A percentile compares a stretch with the other conserved stretches of the same genome.
These are phyloP conservation scores for Heliconius charithonia DNA, from an alignment of 2,888 invertebrate genomes.

Conservation along the genomic window DNA sequence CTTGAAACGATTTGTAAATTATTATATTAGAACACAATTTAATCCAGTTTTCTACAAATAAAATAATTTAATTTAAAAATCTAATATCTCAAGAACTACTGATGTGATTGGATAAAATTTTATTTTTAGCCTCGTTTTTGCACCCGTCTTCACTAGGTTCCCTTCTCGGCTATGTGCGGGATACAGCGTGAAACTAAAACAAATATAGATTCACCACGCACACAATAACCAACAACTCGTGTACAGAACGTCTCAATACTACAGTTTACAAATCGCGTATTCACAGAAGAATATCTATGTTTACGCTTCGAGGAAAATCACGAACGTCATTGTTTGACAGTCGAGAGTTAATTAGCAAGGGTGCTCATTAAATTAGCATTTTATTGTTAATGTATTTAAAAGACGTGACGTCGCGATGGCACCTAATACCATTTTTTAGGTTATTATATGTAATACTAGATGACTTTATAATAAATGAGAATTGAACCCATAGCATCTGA, in stretches of 20 bases:
- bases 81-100: too few relatives aligned
- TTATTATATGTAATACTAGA: too few relatives aligned
- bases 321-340: conserved; percentile 20
- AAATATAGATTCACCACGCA: not conserved
- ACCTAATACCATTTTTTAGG: too few relatives aligned
- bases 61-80: not conserved
- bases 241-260: not conserved
- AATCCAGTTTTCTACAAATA: not conserved
- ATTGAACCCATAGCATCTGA: too few relatives aligned
- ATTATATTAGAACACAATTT: not conserved
- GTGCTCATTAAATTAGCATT: conserved; percentile 14
- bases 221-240: not conserved
- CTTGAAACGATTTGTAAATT: not conserved
- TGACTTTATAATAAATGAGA: too few relatives aligned
- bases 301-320: conserved; percentile 25
- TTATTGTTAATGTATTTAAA: not conserved
- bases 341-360: not conserved
- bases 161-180: not conserved
- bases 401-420: not conserved
- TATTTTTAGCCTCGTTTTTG: too few relatives aligned
- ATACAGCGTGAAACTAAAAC: not conserved
- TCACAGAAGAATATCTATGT: conserved; percentile 27
- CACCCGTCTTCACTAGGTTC: not conserved
- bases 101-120: too few relatives aligned
- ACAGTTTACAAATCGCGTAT: conserved; percentile 27